Conservation (phyloP, 2,888 invertebrate species). For the Conistra vaccinii region DNA sequence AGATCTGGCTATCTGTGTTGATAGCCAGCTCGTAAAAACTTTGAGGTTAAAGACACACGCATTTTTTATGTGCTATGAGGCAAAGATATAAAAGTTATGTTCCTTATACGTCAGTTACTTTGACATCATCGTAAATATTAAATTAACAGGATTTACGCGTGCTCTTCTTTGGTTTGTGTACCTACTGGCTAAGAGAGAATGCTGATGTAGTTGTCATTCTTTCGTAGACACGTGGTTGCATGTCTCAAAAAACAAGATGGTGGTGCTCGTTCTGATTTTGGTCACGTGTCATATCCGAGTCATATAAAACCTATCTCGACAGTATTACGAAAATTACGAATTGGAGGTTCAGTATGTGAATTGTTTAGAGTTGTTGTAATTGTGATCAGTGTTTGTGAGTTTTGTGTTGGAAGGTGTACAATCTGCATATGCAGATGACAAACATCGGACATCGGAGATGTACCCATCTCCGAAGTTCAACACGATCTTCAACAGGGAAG, state of each 20-base stretch:
- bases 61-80: slow-evolving; percentile 41
- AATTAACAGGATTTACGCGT: slow-evolving; percentile 39
- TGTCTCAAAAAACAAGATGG: not conserved
- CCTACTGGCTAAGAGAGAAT: not conserved
- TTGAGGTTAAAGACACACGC: slow-evolving; percentile 46
- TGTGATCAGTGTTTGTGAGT: not conserved
- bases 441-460: too few species aligned
- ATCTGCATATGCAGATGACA: not conserved
- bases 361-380: not conserved
- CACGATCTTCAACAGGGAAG: not conserved
- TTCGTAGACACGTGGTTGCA: not conserved
- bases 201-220: not conserved
- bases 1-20: slow-evolving; percentile 37
- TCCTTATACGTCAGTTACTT: slow-evolving; percentile 41
- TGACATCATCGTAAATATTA: slow-evolving; percentile 53
- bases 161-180: slow-evolving; percentile 3
- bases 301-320: not conserved
- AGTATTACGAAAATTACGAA: not conserved
- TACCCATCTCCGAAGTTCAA: too few species aligned
- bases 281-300: not conserved
- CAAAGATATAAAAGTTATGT: slow-evolving; percentile 55
- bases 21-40: slow-evolving; percentile 54
- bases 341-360: not conserved
- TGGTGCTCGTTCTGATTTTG: not conserved
- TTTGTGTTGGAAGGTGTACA: not conserved